These are phyloP conservation scores for Silurus aristotelis DNA, from an alignment of 2,797 vertebrate species.

Conservation along the genomic window DNA sequence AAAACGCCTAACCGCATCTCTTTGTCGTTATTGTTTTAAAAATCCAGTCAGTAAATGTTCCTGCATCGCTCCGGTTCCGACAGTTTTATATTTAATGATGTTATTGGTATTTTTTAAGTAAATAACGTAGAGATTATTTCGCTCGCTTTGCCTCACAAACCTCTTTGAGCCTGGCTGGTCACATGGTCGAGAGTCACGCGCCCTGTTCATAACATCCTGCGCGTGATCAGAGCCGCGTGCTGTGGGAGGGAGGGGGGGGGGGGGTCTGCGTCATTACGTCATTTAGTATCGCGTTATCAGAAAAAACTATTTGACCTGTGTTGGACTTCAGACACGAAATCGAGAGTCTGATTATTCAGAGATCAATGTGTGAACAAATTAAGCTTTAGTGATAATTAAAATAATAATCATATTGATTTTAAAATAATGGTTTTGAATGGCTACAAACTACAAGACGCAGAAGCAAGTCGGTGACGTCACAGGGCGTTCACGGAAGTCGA, in stretches of 20 bases:
- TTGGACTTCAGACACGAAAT: neutral
- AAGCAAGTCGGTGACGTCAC: neutral
- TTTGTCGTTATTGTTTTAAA: neutral
- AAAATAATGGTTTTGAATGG: neutral
- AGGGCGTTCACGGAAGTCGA: neutral
- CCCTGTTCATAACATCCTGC: constrained; percentile 38
- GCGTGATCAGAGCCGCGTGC: constrained; percentile 36
- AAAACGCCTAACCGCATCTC: neutral
- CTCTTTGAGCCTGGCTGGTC: constrained; percentile 15
- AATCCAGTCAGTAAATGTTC: neutral
- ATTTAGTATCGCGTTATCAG: no score
- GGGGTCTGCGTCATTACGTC: no score
- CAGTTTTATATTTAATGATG: no score
- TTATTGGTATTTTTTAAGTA: no score
- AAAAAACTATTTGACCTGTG: neutral
- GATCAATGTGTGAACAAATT: no score
- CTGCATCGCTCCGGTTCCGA: no score
- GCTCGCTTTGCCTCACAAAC: neutral
- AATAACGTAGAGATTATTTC: neutral
- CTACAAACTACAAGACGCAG: neutral
- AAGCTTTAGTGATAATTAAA: no score
- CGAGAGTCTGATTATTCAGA: no score
- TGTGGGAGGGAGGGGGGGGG: neutral
- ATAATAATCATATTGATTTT: no score
- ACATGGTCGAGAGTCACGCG: constrained; percentile 58